Base-by-base conservation (phyloP, 1,140 invertebrate genomes). In the Chelonus insularis region DNA sequence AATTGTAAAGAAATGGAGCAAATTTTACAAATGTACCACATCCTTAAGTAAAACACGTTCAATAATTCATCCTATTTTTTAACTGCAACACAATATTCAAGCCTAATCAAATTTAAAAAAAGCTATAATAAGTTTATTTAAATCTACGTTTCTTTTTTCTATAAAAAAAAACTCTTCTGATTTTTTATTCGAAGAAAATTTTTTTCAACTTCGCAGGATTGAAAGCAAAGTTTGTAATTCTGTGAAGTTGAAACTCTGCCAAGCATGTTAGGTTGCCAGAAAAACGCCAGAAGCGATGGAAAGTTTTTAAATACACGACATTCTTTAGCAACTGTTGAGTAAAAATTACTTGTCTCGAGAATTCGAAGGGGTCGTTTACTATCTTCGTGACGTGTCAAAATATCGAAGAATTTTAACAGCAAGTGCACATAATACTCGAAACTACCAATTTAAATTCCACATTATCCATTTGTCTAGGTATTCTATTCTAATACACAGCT, bases 361-460 rank as follows among this genome's bases (percentile, higher is more conserved):
- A 65, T 71, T 70, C 67, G 62, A 62, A 57, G 36, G 56, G 54
- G 37, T 29, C 37, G n/a, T n/a, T 16, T 8, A 8, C 12, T 14
- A n/a, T 0, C 11, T 12, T 12, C 50, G 48, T 60, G 58, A 45
- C 48, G 23, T 14, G 48, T 52, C 48, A 41, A 60, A 60, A 60
- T 60, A 54, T 60, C 58, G 58, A 54, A 51, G 50, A 41, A 60
- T 60, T 61, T 39, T 39, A 61, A 12, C 12, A 5, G 36, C 39
- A 60, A 60, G 36, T 18, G 39, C 37, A 60, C 59, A 29, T 16
- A 32, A 45, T 25, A 55, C 51, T 55, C 62, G n/a, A n/a, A 63
- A 65, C 63, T 73, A 65, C 60, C 70, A 69, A 75, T 75, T 74
- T 72, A 73, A 75, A 75, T 75, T 74, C 73, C 68, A 55, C 41